Evolutionary conservation across 2,113 vertebrate species (phyloP), one percentile per base, ranked within the genome.

Genomic region (Paramisgurnus dabryanus): DNA sequence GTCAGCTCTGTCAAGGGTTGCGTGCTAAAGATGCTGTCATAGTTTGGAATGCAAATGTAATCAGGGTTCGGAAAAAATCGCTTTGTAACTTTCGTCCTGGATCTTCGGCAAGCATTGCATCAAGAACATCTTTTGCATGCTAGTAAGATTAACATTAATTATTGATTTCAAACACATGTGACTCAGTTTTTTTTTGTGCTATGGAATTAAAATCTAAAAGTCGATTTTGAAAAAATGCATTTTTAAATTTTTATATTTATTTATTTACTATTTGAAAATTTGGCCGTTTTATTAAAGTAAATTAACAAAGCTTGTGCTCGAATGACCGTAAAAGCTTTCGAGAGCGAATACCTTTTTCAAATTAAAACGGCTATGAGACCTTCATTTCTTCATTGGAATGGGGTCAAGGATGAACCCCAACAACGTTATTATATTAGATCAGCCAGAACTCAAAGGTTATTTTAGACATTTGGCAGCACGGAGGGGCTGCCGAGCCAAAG

Each of bases 331-430:
- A 67, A 82, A 67, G 79, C 78, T 79, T 58, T 78, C 58, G 64
- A 27, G 74, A 67, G 45, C 57, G 76, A 68, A 78, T 84, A 82
- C 75, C 80, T 80, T 86, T 82, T 82, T 83, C 76, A 86, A 83
- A 86, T 86, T 83, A 86, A 86, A 83, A 83, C 57, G 47, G 79
- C 67, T 78, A 77, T 60, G 47, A 81, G 82, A 83, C 83, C 80
- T 82, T 84, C 70, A 82, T 84, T 86, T 82, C 83, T 84, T 79
- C 64, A 82, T 76, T 79, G 60, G 79, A 87, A 78, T 83, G 79
- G 80, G 83, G 83, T 80, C 81, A 83, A 80, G 79, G 69, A 80
- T 82, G 79, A 85, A 80, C 81, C 53, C 72, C 76, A 86, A 79
- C 70, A 83, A 83, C 68, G 67, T 83, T 79, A 86, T 83, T 78